Percentiles rank a stretch among this genome's conserved stretches.
These are phyloP conservation scores for Triplophysa tibetana DNA, from an alignment of 2,113 vertebrate species.

Conservation along the genomic window DNA sequence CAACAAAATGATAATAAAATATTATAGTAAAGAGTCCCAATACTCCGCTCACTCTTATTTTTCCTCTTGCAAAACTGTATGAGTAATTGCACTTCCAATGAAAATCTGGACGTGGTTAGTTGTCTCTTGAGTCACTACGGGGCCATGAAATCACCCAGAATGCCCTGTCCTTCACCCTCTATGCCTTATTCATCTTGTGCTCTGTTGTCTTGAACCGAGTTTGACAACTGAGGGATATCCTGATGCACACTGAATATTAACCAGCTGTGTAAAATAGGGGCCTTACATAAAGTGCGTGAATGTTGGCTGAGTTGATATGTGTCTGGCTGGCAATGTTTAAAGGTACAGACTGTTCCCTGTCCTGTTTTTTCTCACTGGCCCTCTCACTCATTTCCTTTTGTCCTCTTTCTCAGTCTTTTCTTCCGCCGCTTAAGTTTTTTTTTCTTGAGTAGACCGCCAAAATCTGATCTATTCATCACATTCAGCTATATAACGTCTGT, in stretches of 20 bases:
- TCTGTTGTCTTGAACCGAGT: conserved; percentile 5
- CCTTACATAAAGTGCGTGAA: conserved; percentile 47
- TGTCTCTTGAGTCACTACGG: conserved; percentile 11
- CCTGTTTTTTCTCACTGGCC: conserved; percentile 48
- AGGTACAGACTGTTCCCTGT: conserved; percentile 71
- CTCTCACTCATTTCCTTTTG: conserved; percentile 50
- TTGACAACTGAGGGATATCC: conserved; percentile 40
- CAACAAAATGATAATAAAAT: conserved; percentile 62
- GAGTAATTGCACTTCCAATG: not conserved
- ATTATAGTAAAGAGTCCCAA: conserved; percentile 39
- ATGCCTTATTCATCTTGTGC: conserved; percentile 21
- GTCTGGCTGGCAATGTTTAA: conserved; percentile 66
- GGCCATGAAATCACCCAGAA: conserved; percentile 43
- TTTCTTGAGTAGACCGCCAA: conserved; percentile 45
- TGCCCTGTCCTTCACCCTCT: conserved; percentile 25
- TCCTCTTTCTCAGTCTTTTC: conserved; percentile 44
- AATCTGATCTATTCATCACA: conserved; percentile 53
- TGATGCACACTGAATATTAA: conserved; percentile 56
- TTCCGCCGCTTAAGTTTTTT: conserved; percentile 41
- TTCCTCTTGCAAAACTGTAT: conserved; percentile 8
- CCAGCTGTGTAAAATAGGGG: conserved; percentile 56
- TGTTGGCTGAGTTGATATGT: conserved; percentile 59
- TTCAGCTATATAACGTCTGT: conserved; percentile 22
- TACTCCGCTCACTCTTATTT: conserved; percentile 13
- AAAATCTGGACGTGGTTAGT: conserved; percentile 38